phyloP scores from a whole-genome alignment of 2,888 invertebrate species.

The Cheilosia scutellata region DNA sequence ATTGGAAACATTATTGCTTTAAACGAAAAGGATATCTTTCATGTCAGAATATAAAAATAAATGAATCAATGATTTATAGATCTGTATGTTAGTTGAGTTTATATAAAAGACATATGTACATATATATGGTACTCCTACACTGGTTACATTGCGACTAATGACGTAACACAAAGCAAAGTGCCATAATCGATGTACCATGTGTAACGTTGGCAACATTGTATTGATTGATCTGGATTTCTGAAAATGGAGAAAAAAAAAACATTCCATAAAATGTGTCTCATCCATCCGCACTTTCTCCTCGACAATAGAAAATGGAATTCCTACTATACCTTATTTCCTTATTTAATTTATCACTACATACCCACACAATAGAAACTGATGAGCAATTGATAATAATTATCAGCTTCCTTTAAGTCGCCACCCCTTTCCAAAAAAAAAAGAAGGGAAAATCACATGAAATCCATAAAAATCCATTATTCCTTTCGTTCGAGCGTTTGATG shows the following conservation, averaged over 20 bases:
- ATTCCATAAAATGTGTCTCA: neutral
- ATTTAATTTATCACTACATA: conserved; percentile 51
- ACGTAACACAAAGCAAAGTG: neutral
- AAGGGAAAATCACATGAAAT: conserved; percentile 60
- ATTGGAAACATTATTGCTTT: too few relatives aligned
- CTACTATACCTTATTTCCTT: conserved; percentile 41
- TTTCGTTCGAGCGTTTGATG: conserved; percentile 56
- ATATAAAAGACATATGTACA: too few relatives aligned
- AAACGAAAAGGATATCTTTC: too few relatives aligned
- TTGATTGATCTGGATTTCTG: neutral
- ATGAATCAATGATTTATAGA: too few relatives aligned
- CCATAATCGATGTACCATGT: neutral
- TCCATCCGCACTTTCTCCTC: neutral
- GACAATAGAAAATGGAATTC: conserved; percentile 5
- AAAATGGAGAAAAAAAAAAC: conserved; percentile 1
- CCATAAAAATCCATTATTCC: conserved; percentile 72
- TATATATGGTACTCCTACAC: neutral
- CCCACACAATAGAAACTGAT: conserved; percentile 65
- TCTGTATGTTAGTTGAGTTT: too few relatives aligned
- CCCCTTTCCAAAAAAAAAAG: conserved; percentile 3
- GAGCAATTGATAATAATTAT: conserved; percentile 73
- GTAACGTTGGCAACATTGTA: neutral
- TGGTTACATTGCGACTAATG: neutral
- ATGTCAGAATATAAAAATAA: too few relatives aligned
- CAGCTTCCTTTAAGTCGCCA: conserved; percentile 47